Percentiles rank a stretch among this genome's conserved stretches.
These are phyloP conservation scores for Myocastor coypus DNA, from an alignment of 2,113 vertebrate genomes.

Conservation along the genomic window DNA sequence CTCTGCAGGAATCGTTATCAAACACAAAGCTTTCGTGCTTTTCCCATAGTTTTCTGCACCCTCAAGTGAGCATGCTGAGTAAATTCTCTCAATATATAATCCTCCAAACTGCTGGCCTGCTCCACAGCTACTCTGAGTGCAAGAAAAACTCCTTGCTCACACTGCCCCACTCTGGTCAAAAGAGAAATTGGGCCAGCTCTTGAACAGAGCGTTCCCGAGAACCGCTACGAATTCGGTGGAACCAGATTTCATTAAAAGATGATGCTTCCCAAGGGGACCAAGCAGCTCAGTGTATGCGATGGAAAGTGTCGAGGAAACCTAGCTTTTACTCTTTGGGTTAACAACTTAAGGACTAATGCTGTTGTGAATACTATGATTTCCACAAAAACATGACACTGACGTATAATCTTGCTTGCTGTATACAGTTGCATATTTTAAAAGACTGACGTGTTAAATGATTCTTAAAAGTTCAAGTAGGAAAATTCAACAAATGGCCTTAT, in stretches of 20 bases:
- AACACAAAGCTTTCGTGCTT: background rate
- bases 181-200: constrained; percentile 55
- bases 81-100: background rate
- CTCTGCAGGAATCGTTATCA: background rate
- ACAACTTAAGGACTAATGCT: background rate
- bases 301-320: constrained; percentile 5
- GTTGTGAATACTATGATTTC: background rate
- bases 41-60: background rate
- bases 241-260: background rate
- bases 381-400: background rate
- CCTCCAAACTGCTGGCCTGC: background rate
- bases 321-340: background rate
- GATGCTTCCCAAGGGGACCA: background rate
- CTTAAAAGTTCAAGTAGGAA: background rate
- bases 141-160: constrained; percentile 79
- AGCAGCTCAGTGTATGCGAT: background rate
- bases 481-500: background rate
- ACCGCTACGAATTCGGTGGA: background rate
- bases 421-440: background rate
- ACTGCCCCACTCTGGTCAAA: constrained; percentile 87
- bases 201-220: background rate
- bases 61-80: background rate
- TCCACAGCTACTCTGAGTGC: background rate
- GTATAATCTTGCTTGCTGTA: background rate
- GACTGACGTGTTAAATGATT: background rate